A percentile compares a stretch with the other conserved stretches of the same genome.
These are phyloP conservation scores for Rhinolophus ferrumequinum DNA, from an alignment of 2,113 vertebrate genomes.

Conservation along the genomic window DNA sequence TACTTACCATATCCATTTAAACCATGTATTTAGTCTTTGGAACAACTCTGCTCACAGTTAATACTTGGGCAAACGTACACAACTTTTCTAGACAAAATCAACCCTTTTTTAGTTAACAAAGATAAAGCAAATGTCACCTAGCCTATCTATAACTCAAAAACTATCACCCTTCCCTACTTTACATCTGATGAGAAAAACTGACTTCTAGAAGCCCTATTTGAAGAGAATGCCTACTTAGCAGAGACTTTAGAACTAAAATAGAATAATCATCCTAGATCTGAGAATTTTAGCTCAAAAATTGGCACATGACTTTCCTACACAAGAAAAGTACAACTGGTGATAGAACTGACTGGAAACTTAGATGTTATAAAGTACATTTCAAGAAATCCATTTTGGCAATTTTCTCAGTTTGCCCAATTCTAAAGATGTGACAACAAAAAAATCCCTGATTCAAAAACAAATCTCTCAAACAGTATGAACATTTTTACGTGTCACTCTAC, in stretches of 20 bases:
- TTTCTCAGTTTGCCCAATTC: constrained; percentile 14
- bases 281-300: background rate
- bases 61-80: background rate
- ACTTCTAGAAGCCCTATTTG: background rate
- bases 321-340: background rate
- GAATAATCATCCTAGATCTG: background rate
- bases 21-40: background rate
- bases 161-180: background rate
- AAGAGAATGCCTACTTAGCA: background rate
- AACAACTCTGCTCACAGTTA: background rate
- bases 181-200: background rate
- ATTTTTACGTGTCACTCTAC: background rate
- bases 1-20: background rate
- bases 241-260: background rate
- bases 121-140: constrained; percentile 20
- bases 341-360: background rate
- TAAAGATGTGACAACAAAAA: background rate
- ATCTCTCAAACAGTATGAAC: background rate
- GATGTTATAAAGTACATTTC: background rate
- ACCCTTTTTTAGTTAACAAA: background rate
- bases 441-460: constrained; percentile 39
- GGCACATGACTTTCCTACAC: background rate
- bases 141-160: background rate
- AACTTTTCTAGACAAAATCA: background rate
- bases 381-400: background rate